A percentile compares a stretch with the other conserved stretches of the same genome.
Evolutionary conservation across 2,797 vertebrate species (phyloP).

Genomic region (Scomberomorus guttatus): DNA sequence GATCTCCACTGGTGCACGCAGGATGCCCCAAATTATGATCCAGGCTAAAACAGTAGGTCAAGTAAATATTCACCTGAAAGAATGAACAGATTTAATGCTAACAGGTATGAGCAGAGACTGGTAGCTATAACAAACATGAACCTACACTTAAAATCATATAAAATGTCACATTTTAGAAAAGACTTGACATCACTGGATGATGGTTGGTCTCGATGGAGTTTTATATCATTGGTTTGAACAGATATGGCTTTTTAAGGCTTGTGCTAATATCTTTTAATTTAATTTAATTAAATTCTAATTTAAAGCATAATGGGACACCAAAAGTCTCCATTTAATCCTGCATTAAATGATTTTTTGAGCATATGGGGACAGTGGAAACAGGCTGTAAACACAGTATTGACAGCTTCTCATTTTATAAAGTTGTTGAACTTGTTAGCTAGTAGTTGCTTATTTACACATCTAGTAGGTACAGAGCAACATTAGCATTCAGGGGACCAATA

Average conservation of each 20-base stretch:
- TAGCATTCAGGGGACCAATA: no score
- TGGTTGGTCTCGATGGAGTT: not conserved
- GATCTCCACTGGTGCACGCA: not conserved
- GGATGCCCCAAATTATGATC: not conserved
- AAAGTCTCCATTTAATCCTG: not conserved
- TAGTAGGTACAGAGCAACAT: no score
- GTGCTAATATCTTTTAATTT: not conserved
- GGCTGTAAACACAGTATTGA: no score
- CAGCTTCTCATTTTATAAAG: no score
- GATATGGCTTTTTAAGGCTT: not conserved
- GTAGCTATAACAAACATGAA: not conserved
- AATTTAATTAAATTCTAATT: no score
- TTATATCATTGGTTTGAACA: not conserved
- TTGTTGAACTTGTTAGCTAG: no score
- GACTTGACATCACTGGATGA: not conserved
- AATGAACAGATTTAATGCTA: no score
- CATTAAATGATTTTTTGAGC: not conserved
- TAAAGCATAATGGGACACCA: not conserved
- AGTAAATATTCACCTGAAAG: not conserved
- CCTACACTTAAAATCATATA: not conserved
- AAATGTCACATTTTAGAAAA: not conserved
- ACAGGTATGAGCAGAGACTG: not conserved
- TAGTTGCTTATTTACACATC: no score
- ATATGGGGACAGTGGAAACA: no score
- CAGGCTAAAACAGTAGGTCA: not conserved